Conservation (phyloP, 2,113 vertebrate species). For the Corythaixoides concolor region DNA sequence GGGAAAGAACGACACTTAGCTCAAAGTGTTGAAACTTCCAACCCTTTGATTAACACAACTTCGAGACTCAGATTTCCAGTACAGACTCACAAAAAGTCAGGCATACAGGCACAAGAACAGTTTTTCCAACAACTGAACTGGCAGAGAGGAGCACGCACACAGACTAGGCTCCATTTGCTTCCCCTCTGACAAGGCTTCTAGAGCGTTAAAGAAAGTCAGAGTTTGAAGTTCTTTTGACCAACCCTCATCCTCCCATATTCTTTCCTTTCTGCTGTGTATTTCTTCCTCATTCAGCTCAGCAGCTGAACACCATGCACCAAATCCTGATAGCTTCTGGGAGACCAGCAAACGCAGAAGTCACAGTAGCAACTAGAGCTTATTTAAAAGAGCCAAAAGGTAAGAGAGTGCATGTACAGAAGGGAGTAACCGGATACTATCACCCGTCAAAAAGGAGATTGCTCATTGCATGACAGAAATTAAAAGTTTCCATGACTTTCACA, state of each 20-base stretch:
- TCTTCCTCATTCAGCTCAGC: background rate
- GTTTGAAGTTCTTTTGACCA: background rate
- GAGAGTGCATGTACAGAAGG: background rate
- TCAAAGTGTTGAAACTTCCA: background rate
- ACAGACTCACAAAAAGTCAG: background rate
- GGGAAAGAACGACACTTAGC: slow-evolving; percentile 2
- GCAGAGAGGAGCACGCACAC: background rate
- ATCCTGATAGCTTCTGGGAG: background rate
- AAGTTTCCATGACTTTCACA: background rate
- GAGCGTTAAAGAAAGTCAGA: background rate
- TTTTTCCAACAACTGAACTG: background rate
- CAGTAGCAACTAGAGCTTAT: background rate
- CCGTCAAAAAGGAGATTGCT: background rate
- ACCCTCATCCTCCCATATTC: background rate
- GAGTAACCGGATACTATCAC: background rate
- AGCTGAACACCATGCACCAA: background rate
- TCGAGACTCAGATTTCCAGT: background rate
- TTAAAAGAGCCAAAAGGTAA: background rate
- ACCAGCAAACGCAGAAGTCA: background rate
- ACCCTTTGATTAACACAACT: background rate
- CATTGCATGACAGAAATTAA: background rate
- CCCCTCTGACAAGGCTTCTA: background rate
- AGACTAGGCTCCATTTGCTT: background rate
- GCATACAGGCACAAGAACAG: background rate
- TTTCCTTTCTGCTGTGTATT: background rate